Base-by-base conservation (phyloP, 2,888 invertebrate species). In the Melanostoma scalare region DNA sequence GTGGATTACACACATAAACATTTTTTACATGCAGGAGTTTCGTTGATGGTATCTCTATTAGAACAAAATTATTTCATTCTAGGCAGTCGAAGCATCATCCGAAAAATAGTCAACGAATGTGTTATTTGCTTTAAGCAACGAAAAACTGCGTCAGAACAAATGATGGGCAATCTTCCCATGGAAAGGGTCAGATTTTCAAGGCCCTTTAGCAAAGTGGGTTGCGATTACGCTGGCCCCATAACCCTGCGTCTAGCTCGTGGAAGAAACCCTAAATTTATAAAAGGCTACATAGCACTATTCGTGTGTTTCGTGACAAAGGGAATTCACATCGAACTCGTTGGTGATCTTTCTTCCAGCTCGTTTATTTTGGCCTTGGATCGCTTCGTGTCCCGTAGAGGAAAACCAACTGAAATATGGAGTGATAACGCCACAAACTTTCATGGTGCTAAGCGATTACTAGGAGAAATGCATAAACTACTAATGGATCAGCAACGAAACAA, bases 181-280 rank as follows among this genome's bases (percentile, higher is more conserved):
- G 75, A 76, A 44, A 36, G 81, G 6, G 48, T 81, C 4, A 40
- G 48, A 0, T 76, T 65, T 35, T 67, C 48, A 46, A 33, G 67
- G 20, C 60, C 67, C 4, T 81, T 81, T 48, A 81, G 53, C 8
- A 72, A 35, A 31, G 61, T 76, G 8, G 58, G 71, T 4, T 58
- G 58, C 8, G 71, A 71, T 31, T 60, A 71, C 10, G 71, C 58
- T 5, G 71, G 52, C 4, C 58, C 71, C 4, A 42, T 71, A 3
- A 56, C 36, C 1, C 31, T 71, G 9, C 20, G 71, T 3, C 30
- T 75, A 5, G 40, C 44, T 6, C 58, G 55, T 1, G 82, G 76
- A 6, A 68, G 50, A 33, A 52, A 68, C n/a, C 76, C 68, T 6
- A 31, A 40, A 33, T 61, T 55, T 9, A 48, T 73, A 3, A 73